These are phyloP conservation scores for Drosophila borborema DNA, from an alignment of 2,888 invertebrate genomes.

Conservation along the genomic window DNA sequence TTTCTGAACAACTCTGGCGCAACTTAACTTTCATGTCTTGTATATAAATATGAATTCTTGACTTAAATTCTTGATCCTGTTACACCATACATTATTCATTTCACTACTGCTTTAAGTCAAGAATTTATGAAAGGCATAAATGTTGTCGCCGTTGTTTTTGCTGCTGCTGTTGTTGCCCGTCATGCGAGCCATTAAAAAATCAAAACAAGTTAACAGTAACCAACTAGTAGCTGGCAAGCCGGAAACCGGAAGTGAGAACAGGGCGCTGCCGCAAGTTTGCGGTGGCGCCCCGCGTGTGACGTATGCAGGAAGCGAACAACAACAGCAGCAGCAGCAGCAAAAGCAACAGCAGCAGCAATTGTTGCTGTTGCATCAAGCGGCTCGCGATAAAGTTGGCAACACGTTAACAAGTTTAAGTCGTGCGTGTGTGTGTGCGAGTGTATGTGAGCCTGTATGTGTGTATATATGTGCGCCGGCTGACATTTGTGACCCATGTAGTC, in stretches of 20 bases:
- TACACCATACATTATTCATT: constrained; percentile 3
- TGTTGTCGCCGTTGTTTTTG: constrained; percentile 49
- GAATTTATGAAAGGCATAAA: constrained; percentile 51
- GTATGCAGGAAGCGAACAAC: constrained; percentile 66
- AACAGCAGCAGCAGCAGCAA: constrained; percentile 20
- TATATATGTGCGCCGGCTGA: constrained; percentile 39
- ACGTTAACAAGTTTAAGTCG: constrained; percentile 50
- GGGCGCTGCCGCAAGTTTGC: constrained; percentile 76
- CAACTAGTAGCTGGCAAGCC: constrained; percentile 64
- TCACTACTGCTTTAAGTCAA: constrained; percentile 44
- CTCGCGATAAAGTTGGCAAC: constrained; percentile 68
- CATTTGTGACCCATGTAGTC: constrained; percentile 66
- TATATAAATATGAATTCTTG: neutral
- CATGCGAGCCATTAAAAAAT: constrained; percentile 80
- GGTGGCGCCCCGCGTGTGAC: constrained; percentile 63
- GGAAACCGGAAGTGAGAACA: constrained; percentile 79
- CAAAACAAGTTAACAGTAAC: constrained; percentile 79
- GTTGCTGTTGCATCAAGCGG: constrained; percentile 43
- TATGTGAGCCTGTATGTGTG: constrained; percentile 1
- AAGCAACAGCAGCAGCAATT: constrained; percentile 18
- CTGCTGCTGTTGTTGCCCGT: constrained; percentile 37
- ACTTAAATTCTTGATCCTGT: neutral
- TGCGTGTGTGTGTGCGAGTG: constrained; percentile 11
- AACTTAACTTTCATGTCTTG: neutral
- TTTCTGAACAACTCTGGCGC: neutral